Evolutionary conservation across 92 coral and sea anemone genomes (phyloP), one percentile per base, ranked within the genome.

Genomic region (Porites cylindrica): DNA sequence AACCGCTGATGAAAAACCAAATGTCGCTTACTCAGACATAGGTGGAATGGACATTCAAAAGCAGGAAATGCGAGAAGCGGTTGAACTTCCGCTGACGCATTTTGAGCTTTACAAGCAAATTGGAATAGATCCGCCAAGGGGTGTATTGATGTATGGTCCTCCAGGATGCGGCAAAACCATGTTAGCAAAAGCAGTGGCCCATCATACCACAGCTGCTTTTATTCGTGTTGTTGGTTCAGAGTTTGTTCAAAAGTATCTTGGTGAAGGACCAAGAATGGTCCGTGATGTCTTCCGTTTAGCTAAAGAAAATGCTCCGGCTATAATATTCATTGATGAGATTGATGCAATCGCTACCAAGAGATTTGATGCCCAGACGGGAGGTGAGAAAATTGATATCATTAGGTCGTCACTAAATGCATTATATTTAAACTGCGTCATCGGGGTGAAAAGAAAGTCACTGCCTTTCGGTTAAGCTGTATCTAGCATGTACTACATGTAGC

Each of bases 11-110:
- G 98, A 96, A 81, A 96, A 96, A 84, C 99, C 99, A 6, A 88
- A 96, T 43, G 94, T 96, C 10, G 59, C 95, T 0, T 97, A 97
- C 83, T 83, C 99, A 13, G 99, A 97, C 67, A 97, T 97, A 29
- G 99, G 99, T 43, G 99, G 99, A 19, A 97, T 97, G 99, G 99
- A 97, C 76, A 95, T 97, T 68, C 99, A 97, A 78, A 97, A 97
- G 81, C 99, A 97, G 76, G 99, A 97, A 83, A 97, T 97, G 91
- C 83, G 99, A 75, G 99, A 97, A 81, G 98, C 98, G 21, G 99
- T 97, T 2, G 99, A 97, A 80, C 85, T 97, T 19, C 99, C 99
- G 32, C 87, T 97, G 66, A 97, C 99, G 8, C 99, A 97, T 88
- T 97, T 97, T 76, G 99, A 97, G 98, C 93, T 97, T 66, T 97